phyloP scores from a whole-genome alignment of 2,888 invertebrate genomes.

The Epinotia bilunana region DNA sequence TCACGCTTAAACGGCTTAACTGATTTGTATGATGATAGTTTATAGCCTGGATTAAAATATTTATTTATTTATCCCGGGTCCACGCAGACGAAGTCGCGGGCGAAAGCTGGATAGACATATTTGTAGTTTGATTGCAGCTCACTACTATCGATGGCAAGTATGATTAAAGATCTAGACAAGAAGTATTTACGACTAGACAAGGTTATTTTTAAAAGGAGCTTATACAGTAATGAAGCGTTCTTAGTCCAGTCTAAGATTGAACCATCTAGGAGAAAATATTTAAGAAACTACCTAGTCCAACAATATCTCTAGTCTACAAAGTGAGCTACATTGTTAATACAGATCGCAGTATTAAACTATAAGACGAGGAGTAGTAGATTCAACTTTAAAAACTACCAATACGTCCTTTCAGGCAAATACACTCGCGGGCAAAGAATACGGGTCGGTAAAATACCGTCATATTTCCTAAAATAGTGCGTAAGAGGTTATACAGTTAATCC shows the following conservation, averaged over 20 bases:
- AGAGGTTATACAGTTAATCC: too few relatives aligned
- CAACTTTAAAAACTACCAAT: background rate
- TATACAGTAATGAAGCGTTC: conserved; percentile 13
- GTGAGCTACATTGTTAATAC: background rate
- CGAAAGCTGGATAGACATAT: too few relatives aligned
- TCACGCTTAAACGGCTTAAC: too few relatives aligned
- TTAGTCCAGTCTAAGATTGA: conserved; percentile 1
- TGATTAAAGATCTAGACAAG: conserved; percentile 20
- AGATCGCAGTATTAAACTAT: background rate
- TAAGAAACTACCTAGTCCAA: background rate
- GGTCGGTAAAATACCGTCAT: too few relatives aligned
- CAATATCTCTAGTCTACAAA: background rate
- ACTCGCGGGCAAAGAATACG: too few relatives aligned
- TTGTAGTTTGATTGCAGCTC: too few relatives aligned
- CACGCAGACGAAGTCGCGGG: too few relatives aligned
- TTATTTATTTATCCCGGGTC: too few relatives aligned
- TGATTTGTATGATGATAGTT: too few relatives aligned
- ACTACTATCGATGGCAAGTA: background rate
- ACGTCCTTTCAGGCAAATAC: too few relatives aligned
- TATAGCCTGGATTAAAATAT: too few relatives aligned
- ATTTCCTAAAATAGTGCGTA: too few relatives aligned
- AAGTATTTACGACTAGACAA: background rate
- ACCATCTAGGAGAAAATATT: conserved; percentile 3
- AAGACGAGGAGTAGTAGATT: background rate
- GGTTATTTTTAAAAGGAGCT: conserved; percentile 5